These are phyloP conservation scores for Argentina silus DNA, from an alignment of 2,797 vertebrate species.

Conservation along the genomic window DNA sequence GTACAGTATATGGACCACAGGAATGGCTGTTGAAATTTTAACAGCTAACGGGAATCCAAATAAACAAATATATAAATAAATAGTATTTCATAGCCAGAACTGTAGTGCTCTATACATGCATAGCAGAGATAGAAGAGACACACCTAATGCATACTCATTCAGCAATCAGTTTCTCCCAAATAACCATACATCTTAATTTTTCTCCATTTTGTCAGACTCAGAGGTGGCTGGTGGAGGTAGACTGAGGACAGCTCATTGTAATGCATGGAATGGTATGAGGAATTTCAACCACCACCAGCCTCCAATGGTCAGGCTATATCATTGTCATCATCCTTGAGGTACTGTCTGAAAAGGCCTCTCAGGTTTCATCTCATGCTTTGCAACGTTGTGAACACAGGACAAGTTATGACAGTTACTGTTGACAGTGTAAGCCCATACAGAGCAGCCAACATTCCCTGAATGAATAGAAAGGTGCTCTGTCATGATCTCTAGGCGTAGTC, in stretches of 20 bases:
- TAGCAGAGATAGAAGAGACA: neutral
- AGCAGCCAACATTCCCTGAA: conserved; percentile 46
- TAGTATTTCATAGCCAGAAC: neutral
- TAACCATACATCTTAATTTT: neutral
- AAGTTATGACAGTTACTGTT: conserved; percentile 54
- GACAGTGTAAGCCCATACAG: conserved; percentile 4
- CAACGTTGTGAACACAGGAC: conserved; percentile 29
- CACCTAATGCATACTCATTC: neutral
- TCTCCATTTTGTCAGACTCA: neutral
- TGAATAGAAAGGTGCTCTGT: neutral
- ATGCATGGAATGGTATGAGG: too few species aligned
- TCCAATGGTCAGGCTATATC: too few species aligned
- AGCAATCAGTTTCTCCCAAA: neutral
- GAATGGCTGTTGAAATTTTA: too few species aligned
- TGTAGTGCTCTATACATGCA: neutral
- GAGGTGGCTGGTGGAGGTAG: too few species aligned
- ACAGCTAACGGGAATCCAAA: neutral
- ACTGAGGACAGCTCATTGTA: too few species aligned
- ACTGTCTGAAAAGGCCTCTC: neutral
- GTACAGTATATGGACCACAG: too few species aligned
- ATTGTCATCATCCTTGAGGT: too few species aligned
- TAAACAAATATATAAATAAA: neutral
- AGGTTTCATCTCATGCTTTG: neutral
- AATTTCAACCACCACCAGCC: too few species aligned
- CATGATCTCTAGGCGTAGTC: neutral